Conservation (phyloP, 2,113 vertebrate species). For the Chloropsis cyanopogon region DNA sequence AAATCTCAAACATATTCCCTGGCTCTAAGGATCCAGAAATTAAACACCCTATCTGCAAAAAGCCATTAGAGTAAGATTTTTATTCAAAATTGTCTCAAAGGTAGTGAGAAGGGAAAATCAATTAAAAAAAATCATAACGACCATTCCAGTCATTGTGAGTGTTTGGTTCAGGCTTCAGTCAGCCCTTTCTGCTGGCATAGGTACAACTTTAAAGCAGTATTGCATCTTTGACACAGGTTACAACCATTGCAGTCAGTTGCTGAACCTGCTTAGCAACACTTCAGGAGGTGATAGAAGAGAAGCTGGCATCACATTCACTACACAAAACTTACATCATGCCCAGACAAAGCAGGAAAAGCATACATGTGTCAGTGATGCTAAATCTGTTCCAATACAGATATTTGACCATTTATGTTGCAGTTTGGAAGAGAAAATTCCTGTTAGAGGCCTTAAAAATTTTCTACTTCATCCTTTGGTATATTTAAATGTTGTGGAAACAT, state of each 20-base stretch:
- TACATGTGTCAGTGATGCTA: not conserved
- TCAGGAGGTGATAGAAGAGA: not conserved
- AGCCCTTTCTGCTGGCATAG: not conserved
- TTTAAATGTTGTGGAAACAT: not conserved
- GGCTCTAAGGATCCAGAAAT: not conserved
- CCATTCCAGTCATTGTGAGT: not conserved
- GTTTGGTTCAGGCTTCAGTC: not conserved
- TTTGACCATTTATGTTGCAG: not conserved
- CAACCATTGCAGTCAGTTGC: fast-evolving
- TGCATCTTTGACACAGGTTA: not conserved
- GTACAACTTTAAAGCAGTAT: not conserved
- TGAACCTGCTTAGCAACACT: not conserved
- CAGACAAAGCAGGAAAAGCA: not conserved
- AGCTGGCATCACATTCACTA: not conserved
- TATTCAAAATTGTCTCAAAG: not conserved
- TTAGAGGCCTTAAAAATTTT: not conserved
- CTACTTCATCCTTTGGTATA: not conserved
- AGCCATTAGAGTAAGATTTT: not conserved
- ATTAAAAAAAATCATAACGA: not conserved
- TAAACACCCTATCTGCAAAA: not conserved
- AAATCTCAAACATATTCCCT: not conserved
- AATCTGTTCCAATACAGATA: not conserved
- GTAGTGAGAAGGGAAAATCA: not conserved
- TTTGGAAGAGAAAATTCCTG: not conserved
- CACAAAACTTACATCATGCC: not conserved